Evolutionary conservation across 2,888 invertebrate genomes (phyloP).

Genomic region (Aphodius sticticus): DNA sequence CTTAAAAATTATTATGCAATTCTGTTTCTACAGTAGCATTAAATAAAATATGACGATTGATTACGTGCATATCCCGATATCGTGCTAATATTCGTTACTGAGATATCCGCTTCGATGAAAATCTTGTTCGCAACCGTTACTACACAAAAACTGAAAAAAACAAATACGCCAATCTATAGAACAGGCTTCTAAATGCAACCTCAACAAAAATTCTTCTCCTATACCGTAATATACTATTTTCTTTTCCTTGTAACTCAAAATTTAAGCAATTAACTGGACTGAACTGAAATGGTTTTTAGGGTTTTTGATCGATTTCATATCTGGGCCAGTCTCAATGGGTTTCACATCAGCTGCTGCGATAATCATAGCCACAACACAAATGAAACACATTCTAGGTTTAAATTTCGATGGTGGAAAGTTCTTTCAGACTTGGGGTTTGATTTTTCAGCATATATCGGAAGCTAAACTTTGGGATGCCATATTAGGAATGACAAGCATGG

Average conservation of each 20-base stretch:
- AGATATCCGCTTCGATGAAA: no score
- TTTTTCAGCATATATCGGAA: slow-evolving; percentile 75
- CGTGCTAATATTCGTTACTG: no score
- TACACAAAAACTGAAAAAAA: no score
- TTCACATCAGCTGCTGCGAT: slow-evolving; percentile 86
- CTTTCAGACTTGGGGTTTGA: slow-evolving; percentile 73
- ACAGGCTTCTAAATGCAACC: no score
- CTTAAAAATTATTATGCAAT: no score
- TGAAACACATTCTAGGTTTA: slow-evolving; percentile 78
- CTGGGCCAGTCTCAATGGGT: slow-evolving; percentile 82
- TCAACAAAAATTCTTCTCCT: no score
- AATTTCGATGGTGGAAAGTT: slow-evolving; percentile 75
- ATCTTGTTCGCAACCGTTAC: no score
- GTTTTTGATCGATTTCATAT: slow-evolving; percentile 84
- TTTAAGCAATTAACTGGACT: not conserved
- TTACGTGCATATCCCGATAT: no score
- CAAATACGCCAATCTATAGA: no score
- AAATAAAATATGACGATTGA: no score
- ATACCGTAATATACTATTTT: slow-evolving; percentile 19
- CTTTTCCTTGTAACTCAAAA: not conserved
- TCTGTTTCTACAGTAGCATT: no score
- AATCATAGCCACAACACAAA: slow-evolving; percentile 82
- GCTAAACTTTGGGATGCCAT: slow-evolving; percentile 75
- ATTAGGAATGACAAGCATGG: slow-evolving; percentile 74
- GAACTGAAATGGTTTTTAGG: slow-evolving; percentile 62